Percentiles rank a stretch among this genome's conserved stretches.
phyloP scores from a whole-genome alignment of 2,888 invertebrate species.

The Dorcus parallelipipedus region DNA sequence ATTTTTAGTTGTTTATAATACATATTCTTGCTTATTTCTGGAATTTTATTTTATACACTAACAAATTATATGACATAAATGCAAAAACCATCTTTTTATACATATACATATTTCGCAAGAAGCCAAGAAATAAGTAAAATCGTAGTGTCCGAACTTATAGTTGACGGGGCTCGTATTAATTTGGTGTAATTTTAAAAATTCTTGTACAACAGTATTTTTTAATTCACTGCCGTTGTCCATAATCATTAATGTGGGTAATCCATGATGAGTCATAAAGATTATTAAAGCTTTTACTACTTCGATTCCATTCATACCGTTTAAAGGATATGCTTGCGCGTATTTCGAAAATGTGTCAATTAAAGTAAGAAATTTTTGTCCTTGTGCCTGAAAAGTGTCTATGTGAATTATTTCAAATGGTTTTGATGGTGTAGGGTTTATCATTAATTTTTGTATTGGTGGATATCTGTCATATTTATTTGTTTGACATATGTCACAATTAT shows the following conservation, averaged over 20 bases:
- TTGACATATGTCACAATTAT: neutral
- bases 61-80: no score
- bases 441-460: neutral
- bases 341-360: slow-evolving; percentile 14
- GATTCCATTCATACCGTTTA: slow-evolving; percentile 4
- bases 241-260: neutral
- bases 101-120: no score
- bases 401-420: slow-evolving; percentile 14
- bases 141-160: no score
- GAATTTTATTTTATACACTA: no score
- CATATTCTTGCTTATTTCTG: no score
- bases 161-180: no score
- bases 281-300: neutral
- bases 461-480: neutral
- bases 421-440: neutral
- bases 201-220: neutral
- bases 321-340: slow-evolving; percentile 12
- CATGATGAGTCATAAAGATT: neutral
- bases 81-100: no score
- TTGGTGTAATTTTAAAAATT: neutral
- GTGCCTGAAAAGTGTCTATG: slow-evolving; percentile 11
- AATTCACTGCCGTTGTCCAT: neutral
- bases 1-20: no score
- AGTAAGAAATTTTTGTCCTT: slow-evolving; percentile 14
- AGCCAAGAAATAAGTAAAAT: no score